These are phyloP conservation scores for Heliocidaris erythrogramma DNA, from an alignment of 35 echinoderm and acorn worm species.

Conservation along the genomic window DNA sequence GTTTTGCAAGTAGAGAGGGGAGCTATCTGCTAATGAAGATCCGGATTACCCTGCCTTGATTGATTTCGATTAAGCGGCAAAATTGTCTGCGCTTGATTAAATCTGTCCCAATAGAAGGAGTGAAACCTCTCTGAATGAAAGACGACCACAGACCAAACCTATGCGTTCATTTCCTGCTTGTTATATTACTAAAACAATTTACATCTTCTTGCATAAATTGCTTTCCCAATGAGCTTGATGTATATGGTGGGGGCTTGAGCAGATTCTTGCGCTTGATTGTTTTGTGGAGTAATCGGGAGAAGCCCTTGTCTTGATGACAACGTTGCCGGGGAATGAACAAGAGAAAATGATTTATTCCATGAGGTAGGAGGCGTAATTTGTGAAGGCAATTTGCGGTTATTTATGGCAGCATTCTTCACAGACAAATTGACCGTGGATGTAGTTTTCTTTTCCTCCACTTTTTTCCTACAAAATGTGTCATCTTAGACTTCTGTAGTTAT, in stretches of 20 bases:
- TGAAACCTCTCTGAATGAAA: neutral
- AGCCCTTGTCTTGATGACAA: neutral
- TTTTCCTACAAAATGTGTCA: neutral
- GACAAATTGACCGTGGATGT: neutral
- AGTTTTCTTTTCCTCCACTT: neutral
- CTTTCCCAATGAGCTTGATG: neutral
- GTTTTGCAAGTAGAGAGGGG: neutral
- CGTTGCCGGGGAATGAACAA: neutral
- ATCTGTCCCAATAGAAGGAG: neutral
- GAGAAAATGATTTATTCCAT: conserved; percentile 21
- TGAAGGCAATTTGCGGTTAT: conserved; percentile 19
- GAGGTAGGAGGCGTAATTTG: conserved; percentile 35
- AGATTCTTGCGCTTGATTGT: neutral
- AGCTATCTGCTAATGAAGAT: neutral
- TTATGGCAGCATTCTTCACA: neutral
- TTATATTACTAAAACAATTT: conserved; percentile 16
- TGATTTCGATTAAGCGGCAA: conserved; percentile 23
- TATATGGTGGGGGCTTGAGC: conserved; percentile 1
- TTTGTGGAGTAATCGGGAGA: neutral
- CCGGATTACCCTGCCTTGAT: conserved; percentile 7
- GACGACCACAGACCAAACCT: neutral
- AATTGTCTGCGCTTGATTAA: conserved; percentile 31
- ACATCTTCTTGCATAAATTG: conserved; percentile 36
- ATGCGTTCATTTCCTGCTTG: conserved; percentile 29
- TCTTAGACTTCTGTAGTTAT: neutral